phyloP scores from a whole-genome alignment of 2,888 invertebrate species.

The Tupiocoris notatus region DNA sequence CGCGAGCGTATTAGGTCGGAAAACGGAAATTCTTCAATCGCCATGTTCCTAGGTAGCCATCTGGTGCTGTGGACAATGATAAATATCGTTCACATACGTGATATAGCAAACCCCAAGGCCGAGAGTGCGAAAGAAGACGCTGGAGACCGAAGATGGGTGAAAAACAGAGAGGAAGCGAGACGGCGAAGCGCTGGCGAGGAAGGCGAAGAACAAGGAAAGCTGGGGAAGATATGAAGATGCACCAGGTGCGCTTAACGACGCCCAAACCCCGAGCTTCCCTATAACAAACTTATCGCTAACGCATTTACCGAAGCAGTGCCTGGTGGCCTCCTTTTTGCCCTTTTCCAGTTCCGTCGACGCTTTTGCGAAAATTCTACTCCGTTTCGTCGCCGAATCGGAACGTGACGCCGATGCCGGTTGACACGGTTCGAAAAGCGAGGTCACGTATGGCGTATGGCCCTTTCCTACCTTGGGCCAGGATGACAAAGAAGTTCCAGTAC shows the following conservation, averaged over 20 bases:
- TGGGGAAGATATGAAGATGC: slow-evolving; percentile 31
- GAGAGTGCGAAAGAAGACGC: background rate
- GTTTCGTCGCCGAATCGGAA: background rate
- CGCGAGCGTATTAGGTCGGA: too few species aligned
- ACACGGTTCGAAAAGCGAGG: background rate
- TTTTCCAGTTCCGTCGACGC: background rate
- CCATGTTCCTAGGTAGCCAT: slow-evolving; percentile 5
- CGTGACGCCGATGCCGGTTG: background rate
- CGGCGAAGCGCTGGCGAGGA: background rate
- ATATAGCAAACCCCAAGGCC: background rate
- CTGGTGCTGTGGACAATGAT: slow-evolving; percentile 1
- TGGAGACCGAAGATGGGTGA: background rate
- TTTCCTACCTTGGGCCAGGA: background rate
- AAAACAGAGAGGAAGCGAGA: background rate
- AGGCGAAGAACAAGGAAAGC: background rate
- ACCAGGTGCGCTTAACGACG: slow-evolving; percentile 34
- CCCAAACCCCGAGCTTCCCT: slow-evolving; percentile 8
- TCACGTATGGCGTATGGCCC: background rate
- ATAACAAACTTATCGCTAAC: slow-evolving; percentile 39
- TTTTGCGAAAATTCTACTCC: background rate
- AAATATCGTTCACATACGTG: slow-evolving; percentile 12
- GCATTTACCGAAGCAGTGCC: slow-evolving; percentile 16
- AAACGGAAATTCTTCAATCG: too few species aligned
- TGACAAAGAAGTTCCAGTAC: background rate
- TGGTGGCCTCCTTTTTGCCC: background rate